phyloP scores from a whole-genome alignment of 92 coral and sea anemone genomes.

The Palythoa caribaeorum region DNA sequence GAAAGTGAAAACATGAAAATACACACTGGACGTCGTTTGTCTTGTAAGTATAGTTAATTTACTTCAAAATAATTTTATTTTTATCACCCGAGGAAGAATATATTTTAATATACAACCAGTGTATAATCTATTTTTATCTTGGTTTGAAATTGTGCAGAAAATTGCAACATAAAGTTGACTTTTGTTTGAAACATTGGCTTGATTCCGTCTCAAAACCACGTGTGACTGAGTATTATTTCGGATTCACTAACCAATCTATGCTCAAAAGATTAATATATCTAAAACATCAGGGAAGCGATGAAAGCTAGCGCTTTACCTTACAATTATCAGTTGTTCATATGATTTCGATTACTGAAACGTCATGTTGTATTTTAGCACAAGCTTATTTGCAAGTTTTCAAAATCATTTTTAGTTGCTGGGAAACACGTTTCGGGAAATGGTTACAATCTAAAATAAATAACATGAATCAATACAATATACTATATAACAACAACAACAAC shows the following conservation, averaged over 20 bases:
- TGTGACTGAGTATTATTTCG: background rate
- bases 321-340: too few relatives aligned
- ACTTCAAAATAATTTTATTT: background rate
- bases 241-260: background rate
- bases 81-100: background rate
- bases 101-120: background rate
- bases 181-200: background rate
- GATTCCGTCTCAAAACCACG: background rate
- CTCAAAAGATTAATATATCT: too few relatives aligned
- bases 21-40: conserved; percentile 48
- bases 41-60: conserved; percentile 57
- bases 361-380: too few relatives aligned
- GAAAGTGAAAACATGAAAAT: conserved; percentile 69
- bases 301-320: too few relatives aligned
- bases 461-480: too few relatives aligned
- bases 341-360: too few relatives aligned
- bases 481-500: too few relatives aligned
- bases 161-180: background rate
- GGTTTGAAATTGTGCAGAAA: background rate
- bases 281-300: too few relatives aligned
- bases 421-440: background rate
- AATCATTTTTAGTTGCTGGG: background rate
- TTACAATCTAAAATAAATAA: background rate
- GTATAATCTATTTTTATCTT: background rate
- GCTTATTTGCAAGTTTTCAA: background rate